Conservation (phyloP, 2,113 vertebrate genomes). For the western clawed frog (Xenopus tropicalis) region UCB_Xtro_10.0 CM004449.2:111409501-111410000, state of each 20-base stretch:
- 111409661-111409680: slow-evolving; percentile 80
- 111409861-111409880: neutral
- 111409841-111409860: slow-evolving; percentile 49
- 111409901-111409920: slow-evolving; percentile 24
- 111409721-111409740: slow-evolving; percentile 82
- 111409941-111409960: slow-evolving; percentile 17
- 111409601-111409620: too few relatives aligned
- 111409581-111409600: too few relatives aligned
- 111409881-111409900: slow-evolving; percentile 41
- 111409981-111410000: neutral
- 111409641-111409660: slow-evolving; percentile 83
- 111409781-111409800: slow-evolving; percentile 87
- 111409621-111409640: slow-evolving; percentile 9
- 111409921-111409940: slow-evolving; percentile 17
- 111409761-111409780: slow-evolving; percentile 85
- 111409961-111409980: slow-evolving; percentile 9
- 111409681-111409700: slow-evolving; percentile 89
- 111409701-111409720: slow-evolving; percentile 90
- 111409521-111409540: too few relatives aligned
- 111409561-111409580: too few relatives aligned
- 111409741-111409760: slow-evolving; percentile 72
- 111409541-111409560: too few relatives aligned
- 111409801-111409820: slow-evolving; percentile 80
- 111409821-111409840: slow-evolving; percentile 91
- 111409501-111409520: too few relatives aligned